A percentile compares a stretch with the other conserved stretches of the same genome.
phyloP scores from a whole-genome alignment of 2,113 vertebrate species.

The Seriola quinqueradiata region DNA sequence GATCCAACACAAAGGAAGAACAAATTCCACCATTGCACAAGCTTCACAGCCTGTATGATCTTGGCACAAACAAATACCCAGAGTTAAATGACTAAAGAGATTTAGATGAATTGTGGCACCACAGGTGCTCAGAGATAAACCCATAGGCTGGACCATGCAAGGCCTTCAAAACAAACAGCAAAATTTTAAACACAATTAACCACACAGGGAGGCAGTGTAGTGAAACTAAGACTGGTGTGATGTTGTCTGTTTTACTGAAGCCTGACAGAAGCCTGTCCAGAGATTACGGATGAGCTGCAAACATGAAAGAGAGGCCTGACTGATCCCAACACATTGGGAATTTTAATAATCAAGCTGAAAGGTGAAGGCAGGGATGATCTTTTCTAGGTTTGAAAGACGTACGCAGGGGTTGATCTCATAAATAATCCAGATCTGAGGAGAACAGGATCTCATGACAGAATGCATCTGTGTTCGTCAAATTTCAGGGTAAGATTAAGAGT shows the following conservation, averaged over 20 bases:
- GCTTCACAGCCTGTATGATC: conserved; percentile 27
- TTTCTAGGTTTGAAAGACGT: conserved; percentile 12
- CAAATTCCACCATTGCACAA: conserved; percentile 13
- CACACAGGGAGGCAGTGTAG: conserved; percentile 59
- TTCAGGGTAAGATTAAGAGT: conserved; percentile 26
- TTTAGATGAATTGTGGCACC: conserved; percentile 33
- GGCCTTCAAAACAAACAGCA: conserved; percentile 50
- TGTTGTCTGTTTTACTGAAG: conserved; percentile 54
- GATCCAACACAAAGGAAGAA: neutral
- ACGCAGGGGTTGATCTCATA: conserved; percentile 17
- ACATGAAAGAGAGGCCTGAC: conserved; percentile 44
- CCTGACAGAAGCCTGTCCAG: conserved; percentile 44
- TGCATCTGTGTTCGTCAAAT: conserved; percentile 15
- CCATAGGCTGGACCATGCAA: conserved; percentile 32
- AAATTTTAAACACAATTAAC: conserved; percentile 67
- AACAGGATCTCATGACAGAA: neutral
- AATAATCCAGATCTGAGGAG: conserved; percentile 35
- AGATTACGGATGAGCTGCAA: conserved; percentile 53
- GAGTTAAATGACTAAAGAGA: conserved; percentile 39
- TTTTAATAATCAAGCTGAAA: conserved; percentile 34
- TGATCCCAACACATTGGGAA: conserved; percentile 30
- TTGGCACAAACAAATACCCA: conserved; percentile 35
- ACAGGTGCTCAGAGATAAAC: conserved; percentile 51
- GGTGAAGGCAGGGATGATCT: conserved; percentile 14
- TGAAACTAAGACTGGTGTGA: conserved; percentile 55